phyloP scores from a whole-genome alignment of 1,140 invertebrate genomes.

The Conopomorpha cramerella region DNA sequence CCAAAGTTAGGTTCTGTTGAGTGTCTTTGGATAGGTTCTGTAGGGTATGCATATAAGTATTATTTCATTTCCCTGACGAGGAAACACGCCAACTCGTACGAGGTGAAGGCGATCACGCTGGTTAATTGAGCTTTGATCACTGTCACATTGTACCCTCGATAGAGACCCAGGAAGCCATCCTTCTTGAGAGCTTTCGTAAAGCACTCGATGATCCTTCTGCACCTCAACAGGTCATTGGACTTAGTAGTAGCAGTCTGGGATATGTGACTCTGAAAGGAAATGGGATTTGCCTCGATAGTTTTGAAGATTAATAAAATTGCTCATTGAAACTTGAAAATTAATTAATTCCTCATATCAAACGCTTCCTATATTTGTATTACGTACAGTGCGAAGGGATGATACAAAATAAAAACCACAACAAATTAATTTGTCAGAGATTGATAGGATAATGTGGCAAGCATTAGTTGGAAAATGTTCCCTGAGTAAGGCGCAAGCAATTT shows the following conservation, averaged over 20 bases:
- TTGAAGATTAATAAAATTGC: neutral
- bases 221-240: constrained; percentile 19
- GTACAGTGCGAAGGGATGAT: too few relatives aligned
- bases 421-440: too few relatives aligned
- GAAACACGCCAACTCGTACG: constrained; percentile 35
- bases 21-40: too few relatives aligned
- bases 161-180: constrained; percentile 26
- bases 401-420: too few relatives aligned
- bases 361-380: too few relatives aligned
- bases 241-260: constrained; percentile 13
- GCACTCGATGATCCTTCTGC: constrained; percentile 19
- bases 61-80: constrained; percentile 15
- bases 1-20: too few relatives aligned
- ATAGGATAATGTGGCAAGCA: too few relatives aligned
- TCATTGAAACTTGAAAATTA: neutral
- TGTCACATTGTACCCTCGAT: constrained; percentile 26
- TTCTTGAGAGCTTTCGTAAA: constrained; percentile 13
- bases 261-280: constrained; percentile 25
- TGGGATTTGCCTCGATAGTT: neutral
- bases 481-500: too few relatives aligned
- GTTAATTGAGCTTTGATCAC: constrained; percentile 30
- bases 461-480: too few relatives aligned
- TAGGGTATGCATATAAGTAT: too few relatives aligned
- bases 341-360: too few relatives aligned
- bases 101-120: constrained; percentile 30